Percentiles rank a stretch among this genome's conserved stretches.
phyloP scores from a whole-genome alignment of 1,140 invertebrate species.

The Sminthurides bifidus region DNA sequence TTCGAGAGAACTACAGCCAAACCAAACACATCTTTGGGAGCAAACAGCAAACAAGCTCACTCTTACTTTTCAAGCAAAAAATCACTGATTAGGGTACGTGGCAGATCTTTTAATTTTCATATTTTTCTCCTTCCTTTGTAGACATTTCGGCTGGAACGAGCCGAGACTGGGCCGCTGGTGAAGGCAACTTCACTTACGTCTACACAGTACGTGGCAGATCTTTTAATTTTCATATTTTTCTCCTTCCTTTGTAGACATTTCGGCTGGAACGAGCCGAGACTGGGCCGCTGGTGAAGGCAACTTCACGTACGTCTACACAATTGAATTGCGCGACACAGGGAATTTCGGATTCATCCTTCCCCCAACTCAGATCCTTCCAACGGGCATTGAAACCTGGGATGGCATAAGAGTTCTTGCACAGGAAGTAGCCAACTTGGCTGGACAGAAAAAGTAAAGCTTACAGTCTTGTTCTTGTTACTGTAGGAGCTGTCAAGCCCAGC shows the following conservation, averaged over 20 bases:
- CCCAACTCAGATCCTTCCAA: constrained; percentile 35
- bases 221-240: no score
- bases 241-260: constrained; percentile 26
- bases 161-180: constrained; percentile 82
- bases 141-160: constrained; percentile 54
- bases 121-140: no score
- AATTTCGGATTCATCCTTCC: constrained; percentile 46
- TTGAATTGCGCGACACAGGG: constrained; percentile 43
- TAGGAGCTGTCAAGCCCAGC: no score
- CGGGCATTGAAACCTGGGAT: constrained; percentile 23
- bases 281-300: constrained; percentile 72
- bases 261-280: constrained; percentile 71
- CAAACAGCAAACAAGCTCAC: no score
- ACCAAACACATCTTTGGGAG: no score
- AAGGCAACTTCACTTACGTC: constrained; percentile 68
- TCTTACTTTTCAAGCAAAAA: no score
- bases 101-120: no score
- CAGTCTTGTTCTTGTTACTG: no score
- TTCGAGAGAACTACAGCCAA: no score
- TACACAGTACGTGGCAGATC: no score
- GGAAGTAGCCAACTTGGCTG: neutral
- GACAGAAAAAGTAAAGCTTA: no score
- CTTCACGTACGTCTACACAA: constrained; percentile 59
- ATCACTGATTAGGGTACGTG: no score
- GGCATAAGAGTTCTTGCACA: constrained; percentile 25